Evolutionary conservation across 2,113 vertebrate genomes (phyloP).

Genomic region (Talpa occidentalis): DNA sequence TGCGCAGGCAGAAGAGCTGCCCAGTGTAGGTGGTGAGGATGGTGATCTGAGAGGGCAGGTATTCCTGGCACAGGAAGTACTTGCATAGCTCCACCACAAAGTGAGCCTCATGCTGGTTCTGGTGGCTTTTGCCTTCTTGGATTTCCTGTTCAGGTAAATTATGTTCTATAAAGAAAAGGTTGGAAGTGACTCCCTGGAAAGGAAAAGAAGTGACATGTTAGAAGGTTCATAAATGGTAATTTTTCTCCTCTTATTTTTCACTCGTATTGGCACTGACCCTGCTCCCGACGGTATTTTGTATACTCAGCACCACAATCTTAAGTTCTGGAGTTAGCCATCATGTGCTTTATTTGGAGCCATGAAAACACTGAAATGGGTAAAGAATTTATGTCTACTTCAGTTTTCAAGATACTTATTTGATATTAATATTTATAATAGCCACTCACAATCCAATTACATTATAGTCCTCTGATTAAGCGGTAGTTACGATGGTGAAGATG

Average conservation of each 20-base stretch:
- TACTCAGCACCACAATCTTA: neutral
- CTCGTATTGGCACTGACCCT: neutral
- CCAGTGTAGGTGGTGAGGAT: slow-evolving; percentile 97
- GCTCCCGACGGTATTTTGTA: neutral
- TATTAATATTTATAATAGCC: neutral
- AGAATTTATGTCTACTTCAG: neutral
- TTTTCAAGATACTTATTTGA: neutral
- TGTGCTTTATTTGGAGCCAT: neutral
- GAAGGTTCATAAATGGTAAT: neutral
- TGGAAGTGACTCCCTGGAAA: slow-evolving; percentile 91
- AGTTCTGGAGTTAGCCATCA: neutral
- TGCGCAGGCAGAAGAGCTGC: slow-evolving; percentile 93
- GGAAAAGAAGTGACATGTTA: slow-evolving; percentile 12
- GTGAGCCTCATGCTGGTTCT: slow-evolving; percentile 92
- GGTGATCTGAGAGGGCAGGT: slow-evolving; percentile 94
- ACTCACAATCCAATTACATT: neutral
- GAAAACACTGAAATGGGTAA: neutral
- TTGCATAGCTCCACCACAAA: slow-evolving; percentile 94
- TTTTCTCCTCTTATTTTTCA: neutral
- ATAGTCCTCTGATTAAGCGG: neutral
- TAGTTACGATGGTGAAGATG: neutral
- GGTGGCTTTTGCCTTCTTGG: slow-evolving; percentile 93
- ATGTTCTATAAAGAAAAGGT: slow-evolving; percentile 95
- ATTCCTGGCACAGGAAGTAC: slow-evolving; percentile 93
- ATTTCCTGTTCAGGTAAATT: slow-evolving; percentile 89